Evolutionary conservation across 2,797 vertebrate species (phyloP), one percentile per base, ranked within the genome.

Genomic region (Crenichthys baileyi): DNA sequence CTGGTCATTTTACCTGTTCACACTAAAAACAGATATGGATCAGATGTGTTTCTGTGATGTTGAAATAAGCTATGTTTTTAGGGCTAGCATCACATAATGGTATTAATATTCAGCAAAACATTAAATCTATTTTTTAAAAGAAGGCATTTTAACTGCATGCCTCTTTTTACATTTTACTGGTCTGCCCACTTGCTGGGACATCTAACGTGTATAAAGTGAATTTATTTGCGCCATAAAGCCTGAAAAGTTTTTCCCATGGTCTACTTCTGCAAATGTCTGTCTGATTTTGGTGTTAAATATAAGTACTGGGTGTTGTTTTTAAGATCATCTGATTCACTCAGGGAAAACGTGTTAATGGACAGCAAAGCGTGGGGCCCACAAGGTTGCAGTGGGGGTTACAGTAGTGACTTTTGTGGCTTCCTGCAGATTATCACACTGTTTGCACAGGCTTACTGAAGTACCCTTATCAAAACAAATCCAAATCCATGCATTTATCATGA

Each of bases 351-450:
- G 78, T 79, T 73, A 70, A 72, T 75, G 85, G 72, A 86, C 81
- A 83, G 75, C 78, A 72, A 83, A 76, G 61, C 5, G 29, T 68
- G 51, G 51, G 79, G 55, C 60, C 55, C 79, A 44, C 77, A 78
- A 16, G 48, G 51, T 75, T 72, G 58, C 65, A 55, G 39, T 36
- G 24, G 56, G 67, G 55, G 75, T 75, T 76, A 31, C 65, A 76
- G 81, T 78, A 87, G 84, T 88, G 90, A 92, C 87, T 88, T 92
- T 82, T 85, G 85, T 79, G 90, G 90, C 90, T 95, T 95, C 93
- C 93, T 94, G 88, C 73, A 90, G 95, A 94, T 95, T 95, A 95
- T 79, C 8, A 12, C 76, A 7, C 78, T 94, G 92, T 95, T 95
- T 94, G 90, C 78, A 92, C 83, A 94, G 90, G 80, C 79, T 86